These are phyloP conservation scores for Rhabdornis inornatus DNA, from an alignment of 2,113 vertebrate genomes.

Conservation along the genomic window DNA sequence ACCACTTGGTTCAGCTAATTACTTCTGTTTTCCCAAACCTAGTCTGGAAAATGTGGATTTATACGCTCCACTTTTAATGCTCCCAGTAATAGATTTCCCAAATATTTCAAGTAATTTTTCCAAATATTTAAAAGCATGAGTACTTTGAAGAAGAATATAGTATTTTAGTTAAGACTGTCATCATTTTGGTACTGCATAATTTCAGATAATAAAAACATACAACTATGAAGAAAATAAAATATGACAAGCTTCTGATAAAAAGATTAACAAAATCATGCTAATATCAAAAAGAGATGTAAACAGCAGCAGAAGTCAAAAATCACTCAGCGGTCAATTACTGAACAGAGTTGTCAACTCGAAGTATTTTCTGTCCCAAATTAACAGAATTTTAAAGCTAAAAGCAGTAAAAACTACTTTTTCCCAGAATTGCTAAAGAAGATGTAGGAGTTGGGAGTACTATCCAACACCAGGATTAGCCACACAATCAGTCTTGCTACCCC, in stretches of 20 bases:
- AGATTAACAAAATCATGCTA: not conserved
- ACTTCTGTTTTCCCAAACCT: not conserved
- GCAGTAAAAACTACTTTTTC: not conserved
- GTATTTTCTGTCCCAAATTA: not conserved
- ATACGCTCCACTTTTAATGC: rapidly evolving
- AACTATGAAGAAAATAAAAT: not conserved
- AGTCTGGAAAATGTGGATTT: not conserved
- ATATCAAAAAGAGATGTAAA: not conserved
- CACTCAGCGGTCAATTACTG: not conserved
- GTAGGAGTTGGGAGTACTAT: not conserved
- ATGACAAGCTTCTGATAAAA: not conserved
- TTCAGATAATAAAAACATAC: not conserved
- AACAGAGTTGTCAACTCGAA: not conserved
- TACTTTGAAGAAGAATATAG: not conserved
- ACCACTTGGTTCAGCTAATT: not conserved
- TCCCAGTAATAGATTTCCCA: not conserved
- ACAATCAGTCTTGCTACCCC: not conserved
- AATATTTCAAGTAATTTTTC: not conserved
- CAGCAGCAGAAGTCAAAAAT: not conserved
- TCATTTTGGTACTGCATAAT: not conserved
- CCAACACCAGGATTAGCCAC: not conserved
- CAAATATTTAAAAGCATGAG: not conserved
- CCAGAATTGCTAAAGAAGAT: not conserved
- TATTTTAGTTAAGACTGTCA: not conserved
- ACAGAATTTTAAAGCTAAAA: not conserved